phyloP scores from a whole-genome alignment of 2,113 vertebrate species.

The Hippoglossus stenolepis region DNA sequence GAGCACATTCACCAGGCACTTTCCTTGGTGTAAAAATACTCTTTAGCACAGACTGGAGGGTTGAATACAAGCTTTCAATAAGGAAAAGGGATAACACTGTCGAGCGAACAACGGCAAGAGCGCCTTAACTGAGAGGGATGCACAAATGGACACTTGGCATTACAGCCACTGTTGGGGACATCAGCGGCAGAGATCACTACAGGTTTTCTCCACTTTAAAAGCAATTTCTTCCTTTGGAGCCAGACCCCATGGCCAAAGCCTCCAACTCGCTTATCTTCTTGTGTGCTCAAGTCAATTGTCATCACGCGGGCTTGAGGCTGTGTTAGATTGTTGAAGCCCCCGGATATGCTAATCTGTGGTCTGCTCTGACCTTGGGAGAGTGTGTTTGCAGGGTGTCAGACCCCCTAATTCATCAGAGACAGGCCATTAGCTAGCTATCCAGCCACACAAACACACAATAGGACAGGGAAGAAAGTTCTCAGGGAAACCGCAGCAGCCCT shows the following conservation, averaged over 20 bases:
- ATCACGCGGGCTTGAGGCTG: slow-evolving; percentile 66
- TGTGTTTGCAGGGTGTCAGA: slow-evolving; percentile 77
- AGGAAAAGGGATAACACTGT: slow-evolving; percentile 70
- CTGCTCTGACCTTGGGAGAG: slow-evolving; percentile 80
- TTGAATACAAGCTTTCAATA: slow-evolving; percentile 70
- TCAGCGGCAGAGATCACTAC: slow-evolving; percentile 49
- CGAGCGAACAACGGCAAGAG: slow-evolving; percentile 46
- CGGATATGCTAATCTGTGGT: slow-evolving; percentile 79
- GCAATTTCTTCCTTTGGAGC: slow-evolving; percentile 64
- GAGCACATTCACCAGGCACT: slow-evolving; percentile 61
- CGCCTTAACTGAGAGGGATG: slow-evolving; percentile 63
- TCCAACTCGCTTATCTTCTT: slow-evolving; percentile 51
- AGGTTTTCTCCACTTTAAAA: slow-evolving; percentile 72
- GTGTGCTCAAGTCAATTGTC: slow-evolving; percentile 64
- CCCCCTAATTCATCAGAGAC: slow-evolving; percentile 84
- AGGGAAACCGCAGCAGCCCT: slow-evolving; percentile 72
- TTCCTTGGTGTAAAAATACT: slow-evolving; percentile 55
- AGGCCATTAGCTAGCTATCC: slow-evolving; percentile 83
- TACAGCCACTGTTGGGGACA: slow-evolving; percentile 55
- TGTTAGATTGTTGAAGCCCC: slow-evolving; percentile 71
- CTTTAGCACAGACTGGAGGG: slow-evolving; percentile 55
- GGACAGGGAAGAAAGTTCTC: slow-evolving; percentile 75
- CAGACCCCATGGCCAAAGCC: not conserved
- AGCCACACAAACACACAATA: slow-evolving; percentile 77
- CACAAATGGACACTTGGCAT: slow-evolving; percentile 66